Evolutionary conservation across 1,140 invertebrate species (phyloP).

Genomic region (Pristionchus pacificus): DNA sequence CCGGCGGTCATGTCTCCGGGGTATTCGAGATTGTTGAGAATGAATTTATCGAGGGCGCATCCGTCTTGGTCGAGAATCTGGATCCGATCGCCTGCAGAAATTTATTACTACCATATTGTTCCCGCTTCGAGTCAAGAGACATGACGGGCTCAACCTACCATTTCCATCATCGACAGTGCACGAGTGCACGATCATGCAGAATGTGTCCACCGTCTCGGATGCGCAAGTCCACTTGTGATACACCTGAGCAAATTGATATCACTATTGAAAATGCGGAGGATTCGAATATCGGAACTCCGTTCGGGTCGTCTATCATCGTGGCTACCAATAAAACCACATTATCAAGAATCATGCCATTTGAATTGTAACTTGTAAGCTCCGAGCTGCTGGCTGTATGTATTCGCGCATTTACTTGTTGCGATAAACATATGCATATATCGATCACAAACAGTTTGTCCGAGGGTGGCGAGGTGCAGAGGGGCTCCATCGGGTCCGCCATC

Average conservation of each 20-base stretch:
- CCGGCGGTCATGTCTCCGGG: slow-evolving; percentile 55
- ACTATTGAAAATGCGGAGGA: no score
- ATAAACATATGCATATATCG: not conserved
- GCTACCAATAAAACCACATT: no score
- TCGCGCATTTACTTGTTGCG: no score
- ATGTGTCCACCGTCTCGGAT: slow-evolving; percentile 55
- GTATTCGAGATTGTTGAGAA: slow-evolving; percentile 56
- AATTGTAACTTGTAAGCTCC: no score
- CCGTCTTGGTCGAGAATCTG: slow-evolving; percentile 56
- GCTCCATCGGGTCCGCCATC: slow-evolving; percentile 56
- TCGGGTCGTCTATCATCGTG: no score
- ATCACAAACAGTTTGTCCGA: slow-evolving; percentile 46
- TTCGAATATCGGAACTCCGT: no score
- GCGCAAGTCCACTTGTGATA: slow-evolving; percentile 59
- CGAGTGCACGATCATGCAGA: slow-evolving; percentile 56
- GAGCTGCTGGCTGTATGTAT: no score
- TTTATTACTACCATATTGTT: no score
- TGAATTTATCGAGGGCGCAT: slow-evolving; percentile 55
- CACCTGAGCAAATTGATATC: no score
- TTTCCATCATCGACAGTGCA: slow-evolving; percentile 56
- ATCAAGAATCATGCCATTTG: no score
- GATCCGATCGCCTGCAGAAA: not conserved
- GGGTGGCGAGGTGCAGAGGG: slow-evolving; percentile 57
- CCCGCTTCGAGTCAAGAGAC: not conserved
- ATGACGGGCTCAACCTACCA: slow-evolving; percentile 21